Base-by-base conservation (phyloP, 1,140 invertebrate species). In the Papilio helenus region DNA sequence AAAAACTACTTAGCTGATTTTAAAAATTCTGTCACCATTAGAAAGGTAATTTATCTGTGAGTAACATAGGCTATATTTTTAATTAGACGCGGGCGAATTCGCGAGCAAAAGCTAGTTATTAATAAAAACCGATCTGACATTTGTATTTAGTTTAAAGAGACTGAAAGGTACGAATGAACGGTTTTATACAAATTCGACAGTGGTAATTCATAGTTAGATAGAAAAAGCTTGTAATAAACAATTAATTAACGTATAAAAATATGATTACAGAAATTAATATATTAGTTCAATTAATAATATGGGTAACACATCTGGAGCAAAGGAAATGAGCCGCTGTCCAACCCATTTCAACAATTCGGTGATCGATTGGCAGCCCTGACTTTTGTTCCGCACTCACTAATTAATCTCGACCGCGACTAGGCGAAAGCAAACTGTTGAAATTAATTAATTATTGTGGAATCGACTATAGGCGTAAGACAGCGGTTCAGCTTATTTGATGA, bases 291-390 rank as follows among this genome's bases (percentile, higher is more conserved):
- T 76, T 58, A 76, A 76, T 76, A 39, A 61, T 51, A 76, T 20
- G 5, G 61, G 61, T 16, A 58, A 77, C 55, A 77, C 76, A 61
- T 77, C 65, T 34, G 20, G 10, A 16, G 46, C 78, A 81, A 80
- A 73, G 61, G 79, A 83, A 85, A 85, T 76, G 79, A 82, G 76
- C 87, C 85, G 83, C 81, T 89, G 90, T 91, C 90, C 83, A 87
- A 89, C 88, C 89, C 83, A 76, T 85, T 83, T 89, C 89, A 88
- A 87, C 76, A 55, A 51, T 80, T 73, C 74, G 65, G 71, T 90
- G 90, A 92, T 90, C 86, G 86, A 92, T 92, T 85, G 84, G 85
- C 82, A 84, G 84, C 85, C 79, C 83, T 86, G 89, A 91, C 90
- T 92, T 92, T 91, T 90, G 90, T 92, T 91, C 86, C 82, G 78